Base-by-base conservation (phyloP, 2,797 vertebrate genomes). In the Sardinella longiceps region DNA sequence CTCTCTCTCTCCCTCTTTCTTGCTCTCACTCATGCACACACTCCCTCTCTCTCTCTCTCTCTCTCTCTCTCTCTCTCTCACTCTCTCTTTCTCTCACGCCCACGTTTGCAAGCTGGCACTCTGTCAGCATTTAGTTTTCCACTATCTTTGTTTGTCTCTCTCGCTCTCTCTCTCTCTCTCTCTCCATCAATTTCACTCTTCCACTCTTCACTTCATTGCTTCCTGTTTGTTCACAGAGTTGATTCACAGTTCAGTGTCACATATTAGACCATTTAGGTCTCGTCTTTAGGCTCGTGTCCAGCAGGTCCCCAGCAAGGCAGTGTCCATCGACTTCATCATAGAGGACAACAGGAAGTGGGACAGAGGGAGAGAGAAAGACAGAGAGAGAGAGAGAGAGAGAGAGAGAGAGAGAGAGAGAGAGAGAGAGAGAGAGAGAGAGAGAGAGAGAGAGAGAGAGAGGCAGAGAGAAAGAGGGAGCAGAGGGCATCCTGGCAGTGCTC, bases 401-500 rank as follows among this genome's bases (percentile, higher is more conserved):
- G 58, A 60, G 56, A 60, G 3, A n/a, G 53, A 56, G 53, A 23
- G 20, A 25, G 56, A 10, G 23, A 25, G 23, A 25, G 0, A 60
- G 56, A 60, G n/a, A 25, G n/a, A 28, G 56, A 60, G 23, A 25
- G 56, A 60, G 23, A 60, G 56, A 60, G 58, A 60, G 58, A 60
- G 58, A 60, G 58, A 60, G 63, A 66, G 63, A 66, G 58, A 63
- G 23, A 25, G 56, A n/a, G n/a, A 60, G n/a, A 10, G 56, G 28
- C 5, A 63, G 58, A 63, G 25, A 63, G 60, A 63, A 37, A 74
- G 80, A 84, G 81, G 48, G 56, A 39, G 43, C 43, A 51, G 18
- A 53, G 28, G 43, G 43, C 48, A 56, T 43, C n/a, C 70, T 80
- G 51, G 51, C 50, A 58, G 74, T 28, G 37, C 51, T 84, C 83